A percentile compares a stretch with the other conserved stretches of the same genome.
Evolutionary conservation across 2,113 vertebrate genomes (phyloP).

Genomic region (Petrocephalus microphthalmus): DNA sequence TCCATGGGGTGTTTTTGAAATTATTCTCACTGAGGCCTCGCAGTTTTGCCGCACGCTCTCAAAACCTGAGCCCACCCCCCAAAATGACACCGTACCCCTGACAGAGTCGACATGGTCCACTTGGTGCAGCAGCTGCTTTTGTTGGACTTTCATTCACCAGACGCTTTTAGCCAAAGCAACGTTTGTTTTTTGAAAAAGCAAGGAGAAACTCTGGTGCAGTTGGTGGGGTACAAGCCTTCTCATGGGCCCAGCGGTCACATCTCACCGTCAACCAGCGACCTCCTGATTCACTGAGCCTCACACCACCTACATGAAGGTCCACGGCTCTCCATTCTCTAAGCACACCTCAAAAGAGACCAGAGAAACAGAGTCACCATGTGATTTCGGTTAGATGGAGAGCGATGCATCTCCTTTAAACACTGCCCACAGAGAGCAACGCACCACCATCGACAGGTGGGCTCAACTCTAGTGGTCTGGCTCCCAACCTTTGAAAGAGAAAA

Average conservation of each 20-base stretch:
- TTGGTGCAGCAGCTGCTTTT: background rate
- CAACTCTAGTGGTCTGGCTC: slow-evolving; percentile 43
- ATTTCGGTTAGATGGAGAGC: background rate
- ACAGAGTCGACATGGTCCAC: background rate
- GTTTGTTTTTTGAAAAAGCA: background rate
- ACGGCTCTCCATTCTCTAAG: background rate
- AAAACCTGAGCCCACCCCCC: background rate
- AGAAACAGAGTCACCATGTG: background rate
- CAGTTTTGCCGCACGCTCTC: background rate
- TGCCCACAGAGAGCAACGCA: slow-evolving; percentile 42
- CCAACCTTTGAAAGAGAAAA: slow-evolving; percentile 52
- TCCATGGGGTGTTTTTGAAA: background rate
- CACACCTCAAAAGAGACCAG: background rate
- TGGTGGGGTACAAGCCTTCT: too few relatives aligned
- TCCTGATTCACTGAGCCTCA: background rate
- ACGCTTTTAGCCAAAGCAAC: background rate
- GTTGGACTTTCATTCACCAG: background rate
- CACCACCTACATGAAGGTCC: background rate
- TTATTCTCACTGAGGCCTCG: background rate
- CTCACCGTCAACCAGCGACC: background rate
- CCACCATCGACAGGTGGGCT: slow-evolving; percentile 57
- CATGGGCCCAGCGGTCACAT: background rate
- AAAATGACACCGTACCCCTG: background rate
- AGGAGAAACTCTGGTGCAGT: background rate
- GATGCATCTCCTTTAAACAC: background rate